Conservation (phyloP, 2,113 vertebrate species). For the Glaucomys volans region DNA sequence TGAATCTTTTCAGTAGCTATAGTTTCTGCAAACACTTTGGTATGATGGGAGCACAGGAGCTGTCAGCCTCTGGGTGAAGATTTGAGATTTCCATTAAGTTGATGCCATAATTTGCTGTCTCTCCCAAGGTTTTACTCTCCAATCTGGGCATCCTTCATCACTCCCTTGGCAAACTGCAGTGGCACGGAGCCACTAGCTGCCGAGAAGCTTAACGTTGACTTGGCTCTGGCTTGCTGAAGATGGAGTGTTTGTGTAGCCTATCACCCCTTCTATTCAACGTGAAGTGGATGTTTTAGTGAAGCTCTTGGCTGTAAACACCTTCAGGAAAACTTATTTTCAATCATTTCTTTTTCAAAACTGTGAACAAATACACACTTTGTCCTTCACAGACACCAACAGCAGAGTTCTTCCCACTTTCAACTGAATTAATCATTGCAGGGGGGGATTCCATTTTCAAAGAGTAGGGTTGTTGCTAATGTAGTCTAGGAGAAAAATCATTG, state of each 20-base stretch:
- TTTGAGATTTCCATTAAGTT: constrained; percentile 70
- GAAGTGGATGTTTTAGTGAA: constrained; percentile 53
- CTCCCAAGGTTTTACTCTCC: constrained; percentile 59
- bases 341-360: constrained; percentile 53
- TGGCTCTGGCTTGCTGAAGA: constrained; percentile 54
- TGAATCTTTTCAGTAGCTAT: not conserved
- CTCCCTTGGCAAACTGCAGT: constrained; percentile 61
- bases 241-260: constrained; percentile 56
- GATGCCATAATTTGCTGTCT: constrained; percentile 62
- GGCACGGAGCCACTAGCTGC: constrained; percentile 45
- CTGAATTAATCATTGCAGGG: constrained; percentile 25
- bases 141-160: constrained; percentile 57
- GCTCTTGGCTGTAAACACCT: constrained; percentile 64
- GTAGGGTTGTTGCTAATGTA: not conserved
- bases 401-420: constrained; percentile 51
- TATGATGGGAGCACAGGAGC: not conserved
- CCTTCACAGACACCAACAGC: constrained; percentile 56
- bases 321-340: constrained; percentile 69
- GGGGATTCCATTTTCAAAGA: constrained; percentile 12
- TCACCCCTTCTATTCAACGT: constrained; percentile 26
- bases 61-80: constrained; percentile 58
- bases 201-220: constrained; percentile 41
- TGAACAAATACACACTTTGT: constrained; percentile 66
- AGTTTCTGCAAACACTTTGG: constrained; percentile 4
- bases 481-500: constrained; percentile 23